Conservation (phyloP, 2,113 vertebrate species). For the Sorex araneus region DNA sequence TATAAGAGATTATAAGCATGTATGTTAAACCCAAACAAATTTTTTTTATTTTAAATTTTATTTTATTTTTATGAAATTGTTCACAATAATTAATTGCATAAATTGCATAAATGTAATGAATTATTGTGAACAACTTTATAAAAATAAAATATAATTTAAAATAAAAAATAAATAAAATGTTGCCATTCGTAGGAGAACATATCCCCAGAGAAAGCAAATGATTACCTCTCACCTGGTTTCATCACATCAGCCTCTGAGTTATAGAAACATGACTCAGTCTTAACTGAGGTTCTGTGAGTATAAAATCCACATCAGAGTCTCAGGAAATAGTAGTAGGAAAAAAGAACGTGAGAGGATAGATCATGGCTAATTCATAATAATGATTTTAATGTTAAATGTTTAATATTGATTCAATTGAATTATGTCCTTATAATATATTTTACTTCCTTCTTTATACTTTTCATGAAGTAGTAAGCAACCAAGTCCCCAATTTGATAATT, state of each 20-base stretch:
- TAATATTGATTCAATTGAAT: background rate
- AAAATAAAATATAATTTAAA: too few species aligned
- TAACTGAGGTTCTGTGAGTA: accelerated
- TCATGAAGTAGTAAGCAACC: too few species aligned
- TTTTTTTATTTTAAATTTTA: too few species aligned
- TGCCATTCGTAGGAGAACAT: background rate
- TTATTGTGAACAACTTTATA: too few species aligned
- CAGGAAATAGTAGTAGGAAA: background rate
- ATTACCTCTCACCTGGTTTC: background rate
- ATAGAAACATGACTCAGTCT: accelerated
- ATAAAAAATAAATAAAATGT: too few species aligned
- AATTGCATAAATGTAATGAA: too few species aligned
- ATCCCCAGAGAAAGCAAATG: accelerated
- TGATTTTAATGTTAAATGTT: background rate
- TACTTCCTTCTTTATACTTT: background rate
- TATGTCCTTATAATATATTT: background rate
- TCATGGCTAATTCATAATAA: background rate
- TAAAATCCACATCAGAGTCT: too few species aligned
- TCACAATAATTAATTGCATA: too few species aligned
- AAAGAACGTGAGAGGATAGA: background rate
- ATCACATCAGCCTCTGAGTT: accelerated
- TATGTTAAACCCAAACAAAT: too few species aligned
- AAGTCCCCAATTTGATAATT: too few species aligned
- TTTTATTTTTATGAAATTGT: too few species aligned
- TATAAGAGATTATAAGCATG: too few species aligned